These are phyloP conservation scores for Pammene fasciana DNA, from an alignment of 2,888 invertebrate genomes.

Conservation along the genomic window DNA sequence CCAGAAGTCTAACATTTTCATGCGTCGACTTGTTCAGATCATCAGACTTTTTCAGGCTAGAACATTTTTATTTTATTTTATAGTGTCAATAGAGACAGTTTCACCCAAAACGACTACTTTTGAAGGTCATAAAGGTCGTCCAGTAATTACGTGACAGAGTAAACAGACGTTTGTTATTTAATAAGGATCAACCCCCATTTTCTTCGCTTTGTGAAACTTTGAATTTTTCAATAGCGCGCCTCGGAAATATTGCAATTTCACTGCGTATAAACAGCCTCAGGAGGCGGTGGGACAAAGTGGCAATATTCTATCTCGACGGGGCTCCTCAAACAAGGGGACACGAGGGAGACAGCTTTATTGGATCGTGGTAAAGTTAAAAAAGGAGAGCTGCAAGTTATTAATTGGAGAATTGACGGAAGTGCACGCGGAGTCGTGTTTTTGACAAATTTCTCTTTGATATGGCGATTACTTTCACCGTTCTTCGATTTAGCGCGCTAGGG, in stretches of 20 bases:
- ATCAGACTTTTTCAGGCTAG: too few species aligned
- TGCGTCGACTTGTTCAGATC: too few species aligned
- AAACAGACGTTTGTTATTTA: slow-evolving; percentile 38
- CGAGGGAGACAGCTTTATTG: slow-evolving; percentile 57
- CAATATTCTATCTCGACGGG: slow-evolving; percentile 82
- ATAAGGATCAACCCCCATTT: slow-evolving; percentile 43
- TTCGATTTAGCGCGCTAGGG: slow-evolving; percentile 71
- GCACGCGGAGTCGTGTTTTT: slow-evolving; percentile 79
- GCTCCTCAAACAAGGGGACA: slow-evolving; percentile 80
- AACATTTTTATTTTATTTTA: background rate
- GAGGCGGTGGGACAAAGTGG: slow-evolving; percentile 80
- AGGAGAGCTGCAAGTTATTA: slow-evolving; percentile 72
- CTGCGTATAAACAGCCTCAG: slow-evolving; percentile 74
- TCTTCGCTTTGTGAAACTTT: slow-evolving; percentile 59
- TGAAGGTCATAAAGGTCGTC: slow-evolving; percentile 20
- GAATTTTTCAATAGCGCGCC: slow-evolving; percentile 64
- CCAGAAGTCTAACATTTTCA: too few species aligned
- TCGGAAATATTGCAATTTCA: slow-evolving; percentile 78
- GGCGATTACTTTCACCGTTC: slow-evolving; percentile 77
- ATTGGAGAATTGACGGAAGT: slow-evolving; percentile 83
- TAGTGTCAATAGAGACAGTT: background rate
- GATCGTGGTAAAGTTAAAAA: slow-evolving; percentile 48
- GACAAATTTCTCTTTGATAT: slow-evolving; percentile 83
- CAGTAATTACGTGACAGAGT: slow-evolving; percentile 19
- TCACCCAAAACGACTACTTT: background rate